Evolutionary conservation across 2,797 vertebrate species (phyloP), one percentile per base, ranked within the genome.

Genomic region (Gambelia wislizenii): DNA sequence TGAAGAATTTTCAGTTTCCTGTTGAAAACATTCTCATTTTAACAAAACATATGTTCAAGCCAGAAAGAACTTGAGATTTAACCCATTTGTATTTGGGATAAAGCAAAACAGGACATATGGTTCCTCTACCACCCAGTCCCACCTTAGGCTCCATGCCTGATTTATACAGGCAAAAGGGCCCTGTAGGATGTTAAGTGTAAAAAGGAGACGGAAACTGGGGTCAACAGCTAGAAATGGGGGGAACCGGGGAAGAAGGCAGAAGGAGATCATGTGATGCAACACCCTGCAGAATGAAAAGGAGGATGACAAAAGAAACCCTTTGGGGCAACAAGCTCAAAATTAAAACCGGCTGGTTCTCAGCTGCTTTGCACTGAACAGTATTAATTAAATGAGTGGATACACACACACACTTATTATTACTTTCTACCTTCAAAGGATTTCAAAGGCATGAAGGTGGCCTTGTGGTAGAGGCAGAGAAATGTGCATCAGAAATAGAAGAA

Each of bases 321-420:
- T 47, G 64, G 94, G 95, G 54, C 94, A 89, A 92, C 93, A 95
- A 94, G 94, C 90, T 89, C 4, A 22, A 94, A 96, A 96, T 94
- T 92, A 94, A 95, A 95, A 86, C 52, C 33, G 33, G 76, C 91
- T 89, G 78, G 84, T 94, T 93, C 89, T 54, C 93, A 94, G 61
- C 14, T 18, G 93, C 92, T 95, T 94, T 95, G 92, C 95, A 95
- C 95, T 86, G 89, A 90, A 94, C 92, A 95, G 91, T 94, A 95
- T 94, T 95, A 96, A 96, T 93, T 94, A 96, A 80, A 84, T 95
- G 87, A 69, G 47, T 16, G 30, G 47, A 78, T 30, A 30, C 47
- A 52, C 49, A 54, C 47, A 52, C 47, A 72, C 22, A 39, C 75
- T 52, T 12, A 12, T 56, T n/a, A 93, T 92, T 14, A n/a, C 72